phyloP scores from a whole-genome alignment of 2,113 vertebrate genomes.

The Ornithorhynchus anatinus region DNA sequence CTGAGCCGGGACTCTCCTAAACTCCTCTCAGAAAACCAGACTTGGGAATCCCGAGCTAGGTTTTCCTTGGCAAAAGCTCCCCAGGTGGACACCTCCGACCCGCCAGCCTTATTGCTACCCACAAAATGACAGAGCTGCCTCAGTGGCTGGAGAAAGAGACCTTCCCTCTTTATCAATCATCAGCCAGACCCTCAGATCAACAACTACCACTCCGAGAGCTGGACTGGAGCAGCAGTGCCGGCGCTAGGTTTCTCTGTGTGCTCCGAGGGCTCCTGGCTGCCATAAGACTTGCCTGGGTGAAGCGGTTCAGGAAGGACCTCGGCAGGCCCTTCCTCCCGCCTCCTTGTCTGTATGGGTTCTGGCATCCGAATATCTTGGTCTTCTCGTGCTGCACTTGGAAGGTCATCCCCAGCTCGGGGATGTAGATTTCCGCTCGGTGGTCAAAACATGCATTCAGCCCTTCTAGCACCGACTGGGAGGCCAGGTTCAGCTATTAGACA shows the following conservation, averaged over 20 bases:
- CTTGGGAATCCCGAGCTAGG: neutral
- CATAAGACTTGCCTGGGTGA: constrained; percentile 86
- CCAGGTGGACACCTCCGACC: too few species aligned
- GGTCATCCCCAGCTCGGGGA: constrained; percentile 91
- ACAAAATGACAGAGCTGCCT: neutral
- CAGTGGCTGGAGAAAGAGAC: too few species aligned
- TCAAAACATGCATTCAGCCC: constrained; percentile 98
- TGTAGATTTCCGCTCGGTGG: constrained; percentile 92
- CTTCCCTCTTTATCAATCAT: too few species aligned
- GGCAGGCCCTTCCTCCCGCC: constrained; percentile 95
- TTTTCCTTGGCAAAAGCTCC: too few species aligned
- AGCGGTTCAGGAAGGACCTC: constrained; percentile 95
- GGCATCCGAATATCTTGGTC: constrained; percentile 97
- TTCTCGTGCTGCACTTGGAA: constrained; percentile 91
- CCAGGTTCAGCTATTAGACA: constrained; percentile 87
- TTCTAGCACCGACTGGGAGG: constrained; percentile 95
- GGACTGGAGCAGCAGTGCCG: neutral
- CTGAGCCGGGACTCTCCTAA: too few species aligned
- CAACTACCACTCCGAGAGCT: neutral
- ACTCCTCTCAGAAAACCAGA: neutral
- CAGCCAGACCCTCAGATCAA: too few species aligned
- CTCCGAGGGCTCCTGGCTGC: neutral
- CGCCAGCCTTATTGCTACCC: too few species aligned
- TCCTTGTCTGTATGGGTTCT: constrained; percentile 95
- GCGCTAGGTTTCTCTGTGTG: neutral